Conservation (phyloP, 2,797 vertebrate genomes). For the Molossus molossus region DNA sequence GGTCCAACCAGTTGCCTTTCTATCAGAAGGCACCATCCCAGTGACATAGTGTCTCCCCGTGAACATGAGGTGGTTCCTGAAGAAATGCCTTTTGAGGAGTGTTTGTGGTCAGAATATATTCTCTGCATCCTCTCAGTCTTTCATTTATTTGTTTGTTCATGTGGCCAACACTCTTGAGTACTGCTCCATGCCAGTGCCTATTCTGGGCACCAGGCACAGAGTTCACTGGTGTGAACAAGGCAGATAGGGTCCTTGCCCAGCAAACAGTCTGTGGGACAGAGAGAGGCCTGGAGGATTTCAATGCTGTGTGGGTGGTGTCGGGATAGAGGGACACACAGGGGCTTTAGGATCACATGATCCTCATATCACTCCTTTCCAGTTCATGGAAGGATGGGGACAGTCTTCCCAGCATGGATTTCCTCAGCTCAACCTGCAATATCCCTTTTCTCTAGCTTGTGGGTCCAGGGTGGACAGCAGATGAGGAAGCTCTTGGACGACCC, state of each 20-base stretch:
- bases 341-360: neutral
- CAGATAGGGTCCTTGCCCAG: neutral
- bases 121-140: neutral
- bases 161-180: neutral
- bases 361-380: neutral
- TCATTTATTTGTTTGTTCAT: neutral
- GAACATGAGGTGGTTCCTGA: neutral
- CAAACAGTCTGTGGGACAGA: neutral
- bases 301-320: neutral
- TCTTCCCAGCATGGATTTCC: neutral
- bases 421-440: neutral
- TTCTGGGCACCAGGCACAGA: neutral
- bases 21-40: neutral
- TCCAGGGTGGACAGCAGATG: neutral
- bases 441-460: neutral
- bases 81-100: neutral
- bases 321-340: neutral
- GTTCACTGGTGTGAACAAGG: neutral
- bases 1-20: neutral
- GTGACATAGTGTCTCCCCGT: neutral
- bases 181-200: neutral
- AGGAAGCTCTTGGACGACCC: neutral
- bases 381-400: neutral
- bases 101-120: neutral
- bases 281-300: neutral